Evolutionary conservation across 2,113 vertebrate genomes (phyloP), one percentile per base, ranked within the genome.

Genomic region (Cephalopholis sonnerati): DNA sequence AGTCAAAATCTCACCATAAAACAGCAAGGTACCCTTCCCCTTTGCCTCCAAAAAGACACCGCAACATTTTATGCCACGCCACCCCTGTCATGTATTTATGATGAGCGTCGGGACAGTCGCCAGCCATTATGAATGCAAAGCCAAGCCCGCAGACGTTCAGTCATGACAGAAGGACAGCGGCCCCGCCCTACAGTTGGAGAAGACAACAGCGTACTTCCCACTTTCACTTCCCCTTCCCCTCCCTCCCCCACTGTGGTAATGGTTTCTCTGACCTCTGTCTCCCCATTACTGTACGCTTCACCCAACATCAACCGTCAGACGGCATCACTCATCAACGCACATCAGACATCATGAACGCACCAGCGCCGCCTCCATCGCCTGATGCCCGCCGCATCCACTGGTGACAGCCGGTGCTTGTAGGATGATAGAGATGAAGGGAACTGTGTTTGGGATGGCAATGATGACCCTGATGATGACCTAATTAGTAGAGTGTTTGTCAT

Each of bases 261-360:
- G 94, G 92, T 92, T 94, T 93, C 84, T 92, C 81, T 91, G 93
- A 95, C 93, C 93, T 94, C 89, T 91, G 92, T 91, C 85, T 89
- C 84, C 87, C 92, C 89, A 93, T 94, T 93, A 91, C 94, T 90
- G 90, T 90, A 93, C 66, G 88, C 91, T 93, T 94, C 91, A 92
- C 92, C 90, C 91, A 92, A 91, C 91, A 94, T 92, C 93, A 94
- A 67, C 86, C 79, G 84, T 92, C 92, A 93, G 91, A 85, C 88
- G 63, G 85, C 91, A 91, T 92, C 89, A 91, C 87, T 93, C 93
- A 93, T 93, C 92, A 89, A 65, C 76, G 65, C 85, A 44, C 90
- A 74, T 89, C 90, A 90, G 85, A 89, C 88, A 87, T 91, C 79
- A 64, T 82, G 86, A 90, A 87, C 57, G 61, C 85, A 82, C 86